A percentile compares a stretch with the other conserved stretches of the same genome.
These are phyloP conservation scores for western clawed frog (Xenopus tropicalis) DNA, from an alignment of 2,113 vertebrate genomes.

Conservation along the genomic window DNA sequence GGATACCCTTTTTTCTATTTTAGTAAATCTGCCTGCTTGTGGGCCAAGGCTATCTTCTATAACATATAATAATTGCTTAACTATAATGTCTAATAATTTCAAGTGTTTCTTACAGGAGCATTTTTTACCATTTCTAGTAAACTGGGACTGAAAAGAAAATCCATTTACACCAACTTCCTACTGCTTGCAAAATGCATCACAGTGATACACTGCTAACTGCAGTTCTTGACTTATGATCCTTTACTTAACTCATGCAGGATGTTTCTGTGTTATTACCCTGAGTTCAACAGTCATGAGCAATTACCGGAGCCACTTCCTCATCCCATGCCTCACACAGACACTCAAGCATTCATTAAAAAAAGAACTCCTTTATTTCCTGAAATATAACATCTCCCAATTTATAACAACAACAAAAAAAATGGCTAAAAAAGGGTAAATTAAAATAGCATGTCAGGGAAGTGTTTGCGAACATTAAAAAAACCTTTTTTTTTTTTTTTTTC, in stretches of 20 bases:
- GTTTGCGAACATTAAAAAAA: constrained; percentile 13
- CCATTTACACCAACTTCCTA: background rate
- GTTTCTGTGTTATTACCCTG: constrained; percentile 36
- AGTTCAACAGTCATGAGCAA: constrained; percentile 42
- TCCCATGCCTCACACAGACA: constrained; percentile 29
- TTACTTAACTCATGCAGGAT: constrained; percentile 11
- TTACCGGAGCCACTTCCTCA: constrained; percentile 45
- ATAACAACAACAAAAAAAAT: background rate
- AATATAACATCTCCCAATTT: constrained; percentile 35
- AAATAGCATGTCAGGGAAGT: constrained; percentile 11
- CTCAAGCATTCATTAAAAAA: constrained; percentile 25
- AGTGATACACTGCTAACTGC: constrained; percentile 16
- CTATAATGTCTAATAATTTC: too few species aligned
- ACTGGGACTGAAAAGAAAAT: too few species aligned
- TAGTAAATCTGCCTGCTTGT: too few species aligned
- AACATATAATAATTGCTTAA: too few species aligned
- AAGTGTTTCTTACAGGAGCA: too few species aligned
- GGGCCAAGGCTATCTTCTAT: too few species aligned
- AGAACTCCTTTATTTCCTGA: constrained; percentile 42
- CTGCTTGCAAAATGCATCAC: constrained; percentile 9
- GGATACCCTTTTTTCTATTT: too few species aligned
- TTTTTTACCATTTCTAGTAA: too few species aligned
- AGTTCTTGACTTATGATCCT: constrained; percentile 32
- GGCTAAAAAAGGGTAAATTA: background rate
- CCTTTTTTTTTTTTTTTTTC: background rate